These are phyloP conservation scores for Bursaphelenchus okinawaensis DNA, from an alignment of 2,888 invertebrate genomes.

Conservation along the genomic window DNA sequence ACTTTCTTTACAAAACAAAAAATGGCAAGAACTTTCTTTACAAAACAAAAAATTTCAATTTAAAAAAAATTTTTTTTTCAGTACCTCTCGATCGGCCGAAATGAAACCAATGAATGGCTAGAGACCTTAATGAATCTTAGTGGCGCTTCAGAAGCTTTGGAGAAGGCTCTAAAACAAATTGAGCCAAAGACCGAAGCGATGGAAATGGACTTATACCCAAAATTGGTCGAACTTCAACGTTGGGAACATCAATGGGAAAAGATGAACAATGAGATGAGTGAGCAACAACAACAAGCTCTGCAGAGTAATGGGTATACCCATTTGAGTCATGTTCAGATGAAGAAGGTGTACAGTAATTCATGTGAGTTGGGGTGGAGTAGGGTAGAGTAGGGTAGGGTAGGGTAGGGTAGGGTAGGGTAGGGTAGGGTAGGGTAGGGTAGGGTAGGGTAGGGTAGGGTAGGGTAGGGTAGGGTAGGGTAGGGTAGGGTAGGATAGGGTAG, in stretches of 20 bases:
- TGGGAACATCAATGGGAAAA: conserved; percentile 25
- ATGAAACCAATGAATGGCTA: conserved; percentile 20
- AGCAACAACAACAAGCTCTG: conserved; percentile 17
- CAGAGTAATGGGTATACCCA: conserved; percentile 29
- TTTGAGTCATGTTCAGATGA: conserved; percentile 18
- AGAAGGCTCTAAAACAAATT: conserved; percentile 19
- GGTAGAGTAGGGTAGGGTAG: too few species aligned
- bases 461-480: too few species aligned
- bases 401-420: too few species aligned
- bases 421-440: too few species aligned
- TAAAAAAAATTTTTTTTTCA: too few species aligned
- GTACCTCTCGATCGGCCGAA: conserved; percentile 13
- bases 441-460: too few species aligned
- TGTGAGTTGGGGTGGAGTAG: too few species aligned
- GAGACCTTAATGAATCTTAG: conserved; percentile 22
- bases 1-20: too few species aligned
- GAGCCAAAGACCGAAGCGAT: conserved; percentile 22
- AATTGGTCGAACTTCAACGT: conserved; percentile 23
- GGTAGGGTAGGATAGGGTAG: too few species aligned
- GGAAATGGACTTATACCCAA: conserved; percentile 23
- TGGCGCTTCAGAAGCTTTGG: conserved; percentile 20
- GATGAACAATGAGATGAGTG: conserved; percentile 10
- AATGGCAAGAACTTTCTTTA: too few species aligned
- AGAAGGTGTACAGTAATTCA: conserved; percentile 19
- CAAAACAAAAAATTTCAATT: too few species aligned